Conservation (phyloP, 2,113 vertebrate species). For the Podiceps cristatus region DNA sequence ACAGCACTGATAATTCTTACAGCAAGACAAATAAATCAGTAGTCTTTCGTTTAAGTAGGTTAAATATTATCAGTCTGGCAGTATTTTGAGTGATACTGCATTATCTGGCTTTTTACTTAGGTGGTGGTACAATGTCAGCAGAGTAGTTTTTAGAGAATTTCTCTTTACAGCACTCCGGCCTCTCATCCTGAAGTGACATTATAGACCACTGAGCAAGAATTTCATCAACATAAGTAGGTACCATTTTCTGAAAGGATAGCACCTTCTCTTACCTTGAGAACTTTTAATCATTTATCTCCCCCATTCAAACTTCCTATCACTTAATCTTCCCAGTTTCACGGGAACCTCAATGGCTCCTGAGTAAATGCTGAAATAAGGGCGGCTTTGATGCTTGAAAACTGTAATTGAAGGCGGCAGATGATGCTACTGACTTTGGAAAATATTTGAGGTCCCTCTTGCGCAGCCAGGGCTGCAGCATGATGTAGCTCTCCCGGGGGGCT, state of each 20-base stretch:
- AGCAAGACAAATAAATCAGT: neutral
- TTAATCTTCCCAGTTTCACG: constrained; percentile 29
- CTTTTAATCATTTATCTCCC: constrained; percentile 53
- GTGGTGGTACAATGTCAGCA: constrained; percentile 46
- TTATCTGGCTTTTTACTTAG: constrained; percentile 35
- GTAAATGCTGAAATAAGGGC: constrained; percentile 28
- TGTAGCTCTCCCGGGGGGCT: neutral
- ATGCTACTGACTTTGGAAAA: neutral
- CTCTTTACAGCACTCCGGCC: constrained; percentile 19
- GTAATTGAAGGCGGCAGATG: neutral
- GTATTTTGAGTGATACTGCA: constrained; percentile 16
- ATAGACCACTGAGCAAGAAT: constrained; percentile 34
- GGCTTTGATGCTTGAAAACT: constrained; percentile 7
- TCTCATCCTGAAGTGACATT: constrained; percentile 41
- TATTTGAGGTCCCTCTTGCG: neutral
- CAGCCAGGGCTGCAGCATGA: accelerated
- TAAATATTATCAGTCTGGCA: neutral
- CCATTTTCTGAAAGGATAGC: constrained; percentile 21
- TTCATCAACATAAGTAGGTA: constrained; percentile 48
- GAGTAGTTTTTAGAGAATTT: constrained; percentile 39
- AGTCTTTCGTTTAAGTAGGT: neutral
- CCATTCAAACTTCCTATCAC: constrained; percentile 16
- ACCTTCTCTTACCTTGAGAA: constrained; percentile 37
- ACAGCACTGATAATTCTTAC: neutral
- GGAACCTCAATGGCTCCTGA: neutral